Percentiles rank a stretch among this genome's conserved stretches.
These are phyloP conservation scores for Dermatophagoides farinae DNA, from an alignment of 1,140 invertebrate genomes.

Conservation along the genomic window DNA sequence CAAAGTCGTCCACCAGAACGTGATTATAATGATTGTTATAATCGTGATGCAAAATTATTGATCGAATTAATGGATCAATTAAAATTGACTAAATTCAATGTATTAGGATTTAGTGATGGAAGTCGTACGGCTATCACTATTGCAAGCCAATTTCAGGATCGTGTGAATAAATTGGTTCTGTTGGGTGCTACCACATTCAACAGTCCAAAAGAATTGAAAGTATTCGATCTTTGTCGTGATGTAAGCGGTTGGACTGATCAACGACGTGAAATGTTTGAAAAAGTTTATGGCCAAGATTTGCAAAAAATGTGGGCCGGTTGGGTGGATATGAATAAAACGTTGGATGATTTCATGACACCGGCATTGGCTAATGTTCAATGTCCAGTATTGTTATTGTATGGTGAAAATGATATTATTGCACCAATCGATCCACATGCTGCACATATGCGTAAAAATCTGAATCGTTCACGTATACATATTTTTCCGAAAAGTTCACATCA, in stretches of 20 bases:
- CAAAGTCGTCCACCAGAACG: slow-evolving; percentile 13
- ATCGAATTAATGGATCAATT: slow-evolving; percentile 2
- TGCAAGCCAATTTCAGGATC: neutral
- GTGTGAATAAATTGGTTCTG: slow-evolving; percentile 7
- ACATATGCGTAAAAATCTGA: neutral
- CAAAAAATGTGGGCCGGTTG: slow-evolving; percentile 7
- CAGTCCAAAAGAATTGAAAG: slow-evolving; percentile 5
- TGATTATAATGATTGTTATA: slow-evolving; percentile 12
- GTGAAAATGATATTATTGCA: slow-evolving; percentile 12
- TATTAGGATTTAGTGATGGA: slow-evolving; percentile 15
- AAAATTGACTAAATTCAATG: slow-evolving; percentile 19
- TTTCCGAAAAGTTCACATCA: slow-evolving; percentile 11
- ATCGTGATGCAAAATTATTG: slow-evolving; percentile 1
- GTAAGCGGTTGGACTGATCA: neutral
- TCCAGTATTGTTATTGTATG: slow-evolving; percentile 12
- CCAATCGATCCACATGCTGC: slow-evolving; percentile 9
- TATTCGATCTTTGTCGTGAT: neutral
- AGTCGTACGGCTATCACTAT: slow-evolving; percentile 7
- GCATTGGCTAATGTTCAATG: slow-evolving; percentile 1
- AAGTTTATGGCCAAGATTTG: slow-evolving; percentile 7
- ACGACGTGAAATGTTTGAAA: slow-evolving; percentile 1
- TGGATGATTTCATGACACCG: neutral
- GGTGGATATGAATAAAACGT: neutral
- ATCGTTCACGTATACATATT: slow-evolving; percentile 3
- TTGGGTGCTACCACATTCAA: slow-evolving; percentile 5